These are phyloP conservation scores for Silurus lanzhouensis DNA, from an alignment of 2,797 vertebrate genomes.

Conservation along the genomic window DNA sequence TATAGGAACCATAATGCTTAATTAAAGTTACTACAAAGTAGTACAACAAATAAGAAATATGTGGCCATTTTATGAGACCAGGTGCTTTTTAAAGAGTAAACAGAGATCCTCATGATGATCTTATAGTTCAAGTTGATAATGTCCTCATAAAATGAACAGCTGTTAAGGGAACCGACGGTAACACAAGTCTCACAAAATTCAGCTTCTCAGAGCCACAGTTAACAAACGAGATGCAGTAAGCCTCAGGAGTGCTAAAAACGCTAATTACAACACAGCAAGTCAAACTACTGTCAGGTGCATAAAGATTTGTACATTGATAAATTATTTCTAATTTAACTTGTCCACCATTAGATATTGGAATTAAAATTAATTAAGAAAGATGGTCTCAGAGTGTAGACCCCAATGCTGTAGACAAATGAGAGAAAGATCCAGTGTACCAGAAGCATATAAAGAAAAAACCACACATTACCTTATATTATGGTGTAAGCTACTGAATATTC, in stretches of 20 bases:
- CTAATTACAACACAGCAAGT: background rate
- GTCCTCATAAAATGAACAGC: slow-evolving; percentile 3
- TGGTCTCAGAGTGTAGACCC: background rate
- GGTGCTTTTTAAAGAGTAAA: background rate
- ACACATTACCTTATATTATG: background rate
- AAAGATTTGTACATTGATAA: background rate
- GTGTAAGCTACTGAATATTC: background rate
- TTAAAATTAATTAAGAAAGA: background rate
- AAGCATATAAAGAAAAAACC: background rate
- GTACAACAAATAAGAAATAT: background rate
- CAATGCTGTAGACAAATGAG: background rate
- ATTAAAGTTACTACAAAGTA: background rate
- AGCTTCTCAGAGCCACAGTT: background rate
- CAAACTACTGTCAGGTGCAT: background rate
- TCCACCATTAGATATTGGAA: background rate
- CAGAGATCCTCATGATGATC: background rate
- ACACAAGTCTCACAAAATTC: background rate
- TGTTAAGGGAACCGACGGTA: background rate
- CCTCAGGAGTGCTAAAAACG: background rate
- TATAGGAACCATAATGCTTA: background rate
- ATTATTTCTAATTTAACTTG: background rate
- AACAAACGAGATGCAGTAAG: background rate
- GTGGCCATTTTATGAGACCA: background rate
- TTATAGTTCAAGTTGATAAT: background rate
- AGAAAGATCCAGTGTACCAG: background rate